Conservation (phyloP, 2,797 vertebrate species). For the Notamacropus eugenii region DNA sequence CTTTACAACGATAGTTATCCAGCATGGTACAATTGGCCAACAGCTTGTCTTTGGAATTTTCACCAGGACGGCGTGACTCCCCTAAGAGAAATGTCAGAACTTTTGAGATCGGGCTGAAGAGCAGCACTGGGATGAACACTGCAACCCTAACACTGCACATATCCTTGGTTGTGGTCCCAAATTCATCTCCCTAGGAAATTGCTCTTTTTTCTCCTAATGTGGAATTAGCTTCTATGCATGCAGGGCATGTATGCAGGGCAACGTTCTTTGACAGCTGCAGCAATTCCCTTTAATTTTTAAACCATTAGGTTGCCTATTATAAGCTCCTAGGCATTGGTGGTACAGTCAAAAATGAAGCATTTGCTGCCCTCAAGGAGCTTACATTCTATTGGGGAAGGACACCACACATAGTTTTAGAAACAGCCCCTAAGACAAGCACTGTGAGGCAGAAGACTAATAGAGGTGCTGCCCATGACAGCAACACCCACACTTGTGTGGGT, state of each 20-base stretch:
- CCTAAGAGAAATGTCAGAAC: slow-evolving; percentile 68
- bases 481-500: background rate
- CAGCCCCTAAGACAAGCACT: background rate
- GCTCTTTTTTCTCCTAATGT: slow-evolving; percentile 34
- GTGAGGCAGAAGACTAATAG: slow-evolving; percentile 25
- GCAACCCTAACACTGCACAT: slow-evolving; percentile 38
- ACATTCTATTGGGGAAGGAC: background rate
- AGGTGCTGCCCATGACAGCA: background rate
- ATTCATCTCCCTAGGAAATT: slow-evolving; percentile 14
- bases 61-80: slow-evolving; percentile 67
- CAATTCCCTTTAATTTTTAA: background rate
- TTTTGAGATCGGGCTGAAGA: slow-evolving; percentile 55
- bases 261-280: slow-evolving; percentile 32
- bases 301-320: background rate
- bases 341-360: background rate
- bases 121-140: slow-evolving; percentile 39
- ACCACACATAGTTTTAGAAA: background rate
- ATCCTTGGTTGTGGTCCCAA: slow-evolving; percentile 37
- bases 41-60: slow-evolving; percentile 40
- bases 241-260: background rate
- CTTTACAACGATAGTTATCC: slow-evolving; percentile 62
- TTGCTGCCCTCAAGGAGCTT: background rate
- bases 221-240: background rate
- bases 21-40: slow-evolving; percentile 50
- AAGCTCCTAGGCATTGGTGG: background rate